phyloP scores from a whole-genome alignment of 2,113 vertebrate genomes.

The Calyptomena viridis region DNA sequence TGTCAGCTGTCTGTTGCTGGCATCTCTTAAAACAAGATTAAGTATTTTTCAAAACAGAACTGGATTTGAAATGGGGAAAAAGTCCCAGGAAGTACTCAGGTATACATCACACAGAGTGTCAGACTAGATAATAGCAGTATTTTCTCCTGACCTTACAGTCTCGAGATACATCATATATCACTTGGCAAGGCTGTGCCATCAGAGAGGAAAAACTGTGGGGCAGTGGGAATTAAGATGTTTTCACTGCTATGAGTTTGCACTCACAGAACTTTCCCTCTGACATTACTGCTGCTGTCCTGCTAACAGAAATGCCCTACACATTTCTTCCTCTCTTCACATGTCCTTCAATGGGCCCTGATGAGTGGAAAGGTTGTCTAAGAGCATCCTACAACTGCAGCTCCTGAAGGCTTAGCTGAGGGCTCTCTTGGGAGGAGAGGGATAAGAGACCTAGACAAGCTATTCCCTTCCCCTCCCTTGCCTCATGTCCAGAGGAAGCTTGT shows the following conservation, averaged over 20 bases:
- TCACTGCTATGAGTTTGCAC: background rate
- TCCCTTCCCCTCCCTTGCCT: background rate
- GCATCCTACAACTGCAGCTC: background rate
- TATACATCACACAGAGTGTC: background rate
- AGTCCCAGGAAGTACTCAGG: background rate
- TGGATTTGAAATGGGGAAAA: background rate
- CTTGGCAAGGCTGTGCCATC: background rate
- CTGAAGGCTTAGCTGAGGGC: background rate
- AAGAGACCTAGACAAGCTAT: background rate
- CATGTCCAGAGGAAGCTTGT: background rate
- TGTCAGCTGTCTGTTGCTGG: background rate
- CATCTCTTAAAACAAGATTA: background rate
- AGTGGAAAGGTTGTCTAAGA: background rate
- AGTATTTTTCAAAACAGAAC: background rate
- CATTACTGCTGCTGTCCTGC: background rate
- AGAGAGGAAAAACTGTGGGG: background rate
- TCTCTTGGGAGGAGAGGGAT: background rate
- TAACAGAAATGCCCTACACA: background rate
- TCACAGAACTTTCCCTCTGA: background rate
- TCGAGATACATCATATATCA: background rate
- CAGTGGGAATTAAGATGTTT: background rate
- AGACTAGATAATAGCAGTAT: background rate
- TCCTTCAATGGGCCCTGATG: rapidly evolving
- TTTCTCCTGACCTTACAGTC: background rate
- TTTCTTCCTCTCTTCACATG: background rate